Percentiles rank a stretch among this genome's conserved stretches.
These are phyloP conservation scores for Vanessa atalanta DNA, from an alignment of 1,140 invertebrate genomes.

Conservation along the genomic window DNA sequence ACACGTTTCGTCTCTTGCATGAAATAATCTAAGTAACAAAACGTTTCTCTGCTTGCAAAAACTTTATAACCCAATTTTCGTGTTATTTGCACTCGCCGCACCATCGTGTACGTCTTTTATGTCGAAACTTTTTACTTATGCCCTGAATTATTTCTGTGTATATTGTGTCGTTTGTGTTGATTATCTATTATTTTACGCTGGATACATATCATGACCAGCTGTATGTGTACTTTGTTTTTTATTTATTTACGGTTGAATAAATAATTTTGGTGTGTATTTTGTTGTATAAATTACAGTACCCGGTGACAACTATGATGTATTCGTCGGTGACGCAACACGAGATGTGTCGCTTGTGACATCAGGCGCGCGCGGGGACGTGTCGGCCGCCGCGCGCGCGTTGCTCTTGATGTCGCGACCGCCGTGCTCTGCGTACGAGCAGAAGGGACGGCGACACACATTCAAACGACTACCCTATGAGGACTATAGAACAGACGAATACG, in stretches of 20 bases:
- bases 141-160: conserved; percentile 2
- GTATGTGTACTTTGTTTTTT: background rate
- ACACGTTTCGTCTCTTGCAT: conserved; percentile 33
- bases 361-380: conserved; percentile 67
- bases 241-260: background rate
- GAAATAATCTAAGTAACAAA: conserved; percentile 34
- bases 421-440: conserved; percentile 43
- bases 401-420: conserved; percentile 68
- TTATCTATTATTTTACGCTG: background rate
- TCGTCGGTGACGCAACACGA: conserved; percentile 78
- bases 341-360: conserved; percentile 80
- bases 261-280: background rate
- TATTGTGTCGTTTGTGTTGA: background rate
- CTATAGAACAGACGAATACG: conserved; percentile 49
- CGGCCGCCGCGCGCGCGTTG: conserved; percentile 58
- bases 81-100: conserved; percentile 21
- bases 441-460: conserved; percentile 52
- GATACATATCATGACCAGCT: background rate
- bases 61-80: conserved; percentile 30
- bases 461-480: conserved; percentile 59
- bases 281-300: conserved; percentile 65
- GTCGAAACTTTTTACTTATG: conserved; percentile 12
- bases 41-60: conserved; percentile 30
- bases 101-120: conserved; percentile 19
- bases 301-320: conserved; percentile 79